A percentile compares a stretch with the other conserved stretches of the same genome.
These are phyloP conservation scores for Xiphydria camelus DNA, from an alignment of 2,888 invertebrate genomes.

Conservation along the genomic window DNA sequence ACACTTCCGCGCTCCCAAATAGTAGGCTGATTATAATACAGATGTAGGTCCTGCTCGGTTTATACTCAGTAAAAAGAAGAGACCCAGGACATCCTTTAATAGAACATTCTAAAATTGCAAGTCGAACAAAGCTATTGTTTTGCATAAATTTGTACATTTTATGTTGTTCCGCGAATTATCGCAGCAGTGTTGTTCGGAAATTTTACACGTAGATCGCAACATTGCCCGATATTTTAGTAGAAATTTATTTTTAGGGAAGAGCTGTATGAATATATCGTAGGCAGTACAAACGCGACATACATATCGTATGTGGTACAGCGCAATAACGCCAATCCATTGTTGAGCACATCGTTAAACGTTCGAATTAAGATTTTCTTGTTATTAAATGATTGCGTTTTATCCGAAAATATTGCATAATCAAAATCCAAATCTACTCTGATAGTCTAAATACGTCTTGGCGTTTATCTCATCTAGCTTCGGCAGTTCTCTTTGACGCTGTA, in stretches of 20 bases:
- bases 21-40: no score
- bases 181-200: not conserved
- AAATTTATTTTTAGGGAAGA: conserved; percentile 2
- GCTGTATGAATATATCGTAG: not conserved
- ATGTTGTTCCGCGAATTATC: not conserved
- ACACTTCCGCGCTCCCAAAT: no score
- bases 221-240: not conserved
- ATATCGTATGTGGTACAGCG: not conserved
- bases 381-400: not conserved
- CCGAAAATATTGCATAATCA: not conserved
- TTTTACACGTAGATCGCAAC: not conserved
- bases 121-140: no score
- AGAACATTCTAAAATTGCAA: no score
- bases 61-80: no score
- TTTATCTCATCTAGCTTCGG: no score
- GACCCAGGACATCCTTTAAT: no score
- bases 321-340: not conserved
- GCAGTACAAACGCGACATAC: not conserved
- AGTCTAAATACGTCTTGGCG: no score
- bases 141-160: not conserved
- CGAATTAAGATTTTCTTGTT: not conserved
- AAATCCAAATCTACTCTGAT: no score
- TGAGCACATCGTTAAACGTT: not conserved
- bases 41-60: no score
- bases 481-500: no score